Evolutionary conservation across 2,888 invertebrate species (phyloP).

Genomic region (Abrostola tripartita): DNA sequence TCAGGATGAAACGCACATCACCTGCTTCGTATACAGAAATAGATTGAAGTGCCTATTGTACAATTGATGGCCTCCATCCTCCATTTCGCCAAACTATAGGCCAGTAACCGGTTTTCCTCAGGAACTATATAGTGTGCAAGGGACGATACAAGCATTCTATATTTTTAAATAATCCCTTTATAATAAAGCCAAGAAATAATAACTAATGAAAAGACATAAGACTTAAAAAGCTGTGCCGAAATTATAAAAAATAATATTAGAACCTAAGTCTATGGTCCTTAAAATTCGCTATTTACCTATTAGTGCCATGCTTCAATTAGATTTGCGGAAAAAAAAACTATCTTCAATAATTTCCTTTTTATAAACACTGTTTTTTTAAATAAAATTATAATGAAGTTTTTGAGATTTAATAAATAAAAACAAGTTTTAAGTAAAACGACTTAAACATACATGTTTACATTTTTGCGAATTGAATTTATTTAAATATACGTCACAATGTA

Average conservation of each 20-base stretch:
- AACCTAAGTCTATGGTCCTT: not conserved
- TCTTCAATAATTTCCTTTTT: too few species aligned
- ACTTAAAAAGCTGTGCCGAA: not conserved
- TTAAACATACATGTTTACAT: too few species aligned
- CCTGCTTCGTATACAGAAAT: slow-evolving; percentile 13
- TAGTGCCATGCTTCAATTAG: too few species aligned
- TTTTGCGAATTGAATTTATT: too few species aligned
- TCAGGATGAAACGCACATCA: slow-evolving; percentile 1
- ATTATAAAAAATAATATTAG: not conserved
- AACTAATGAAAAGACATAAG: too few species aligned
- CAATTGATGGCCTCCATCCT: slow-evolving; percentile 29
- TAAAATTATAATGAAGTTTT: too few species aligned
- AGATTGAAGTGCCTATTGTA: slow-evolving; percentile 40
- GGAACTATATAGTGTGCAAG: not conserved
- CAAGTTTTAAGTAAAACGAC: too few species aligned
- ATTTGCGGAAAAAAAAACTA: too few species aligned
- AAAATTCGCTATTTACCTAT: too few species aligned
- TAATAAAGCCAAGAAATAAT: too few species aligned
- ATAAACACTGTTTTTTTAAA: too few species aligned
- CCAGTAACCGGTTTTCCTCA: slow-evolving; percentile 25
- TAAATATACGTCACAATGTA: slow-evolving; percentile 6
- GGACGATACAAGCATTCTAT: slow-evolving; percentile 9
- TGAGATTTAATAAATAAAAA: too few species aligned
- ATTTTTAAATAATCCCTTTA: not conserved
- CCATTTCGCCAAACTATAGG: slow-evolving; percentile 22